Evolutionary conservation across 2,797 vertebrate species (phyloP).

Genomic region (Rhinogobio ventralis): DNA sequence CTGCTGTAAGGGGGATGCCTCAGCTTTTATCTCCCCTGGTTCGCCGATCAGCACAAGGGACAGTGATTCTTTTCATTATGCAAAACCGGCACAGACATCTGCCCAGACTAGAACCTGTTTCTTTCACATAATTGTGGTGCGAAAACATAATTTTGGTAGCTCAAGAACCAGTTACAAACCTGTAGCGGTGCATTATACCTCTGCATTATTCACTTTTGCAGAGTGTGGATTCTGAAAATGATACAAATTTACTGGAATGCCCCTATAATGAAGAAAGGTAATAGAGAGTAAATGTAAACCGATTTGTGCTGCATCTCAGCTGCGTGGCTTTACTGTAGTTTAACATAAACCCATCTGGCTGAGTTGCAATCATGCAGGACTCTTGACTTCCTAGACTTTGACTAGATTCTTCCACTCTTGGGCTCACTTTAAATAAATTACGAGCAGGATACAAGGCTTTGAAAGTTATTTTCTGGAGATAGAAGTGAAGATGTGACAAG

Average conservation of each 20-base stretch:
- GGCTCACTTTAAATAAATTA: conserved; percentile 47
- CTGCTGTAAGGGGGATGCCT: conserved; percentile 47
- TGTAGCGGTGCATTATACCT: conserved; percentile 35
- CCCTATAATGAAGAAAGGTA: conserved; percentile 63
- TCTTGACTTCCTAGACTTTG: background rate
- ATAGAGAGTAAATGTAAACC: conserved; percentile 60
- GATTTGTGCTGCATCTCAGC: conserved; percentile 57
- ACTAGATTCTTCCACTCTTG: background rate
- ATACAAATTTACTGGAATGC: background rate
- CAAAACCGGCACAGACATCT: conserved; percentile 44
- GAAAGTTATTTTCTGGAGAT: conserved; percentile 38
- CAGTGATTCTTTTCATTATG: conserved; percentile 49
- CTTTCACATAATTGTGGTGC: conserved; percentile 26
- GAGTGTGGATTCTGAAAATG: background rate
- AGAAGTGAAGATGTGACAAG: conserved; percentile 44
- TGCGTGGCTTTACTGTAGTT: conserved; percentile 30
- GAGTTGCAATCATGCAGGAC: conserved; percentile 58
- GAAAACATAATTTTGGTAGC: conserved; percentile 21
- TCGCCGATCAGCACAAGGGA: conserved; percentile 60
- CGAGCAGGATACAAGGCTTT: conserved; percentile 43
- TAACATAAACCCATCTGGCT: background rate
- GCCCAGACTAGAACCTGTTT: conserved; percentile 34
- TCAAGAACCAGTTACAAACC: conserved; percentile 41
- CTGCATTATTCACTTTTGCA: background rate
- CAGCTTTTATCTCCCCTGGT: conserved; percentile 51